Conservation (phyloP, 2,113 vertebrate species). For the Noctilio leporinus region DNA sequence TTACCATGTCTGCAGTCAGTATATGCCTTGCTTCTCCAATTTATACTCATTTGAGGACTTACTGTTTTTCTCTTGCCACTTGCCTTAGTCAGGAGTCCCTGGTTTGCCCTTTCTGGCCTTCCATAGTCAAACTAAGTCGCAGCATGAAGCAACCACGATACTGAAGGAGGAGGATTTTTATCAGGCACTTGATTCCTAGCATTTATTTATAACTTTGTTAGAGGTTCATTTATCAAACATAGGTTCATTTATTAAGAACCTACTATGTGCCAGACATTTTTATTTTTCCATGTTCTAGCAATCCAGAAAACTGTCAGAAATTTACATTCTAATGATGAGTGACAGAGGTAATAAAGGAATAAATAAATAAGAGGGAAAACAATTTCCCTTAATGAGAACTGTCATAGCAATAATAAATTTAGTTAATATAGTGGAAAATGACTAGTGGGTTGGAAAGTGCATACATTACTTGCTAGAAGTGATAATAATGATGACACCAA, state of each 20-base stretch:
- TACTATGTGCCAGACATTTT: not conserved
- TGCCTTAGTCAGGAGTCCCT: not conserved
- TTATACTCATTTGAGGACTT: not conserved
- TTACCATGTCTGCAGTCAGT: not conserved
- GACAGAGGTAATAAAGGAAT: not conserved
- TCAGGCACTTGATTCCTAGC: not conserved
- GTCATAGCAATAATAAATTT: not conserved
- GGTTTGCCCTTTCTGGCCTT: not conserved
- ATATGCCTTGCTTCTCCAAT: no score
- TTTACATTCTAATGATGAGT: not conserved
- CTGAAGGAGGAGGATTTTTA: not conserved
- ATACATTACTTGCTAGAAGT: not conserved
- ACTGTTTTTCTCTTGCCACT: not conserved
- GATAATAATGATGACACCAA: not conserved
- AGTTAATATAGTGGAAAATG: not conserved
- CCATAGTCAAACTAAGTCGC: not conserved
- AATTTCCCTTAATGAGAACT: not conserved
- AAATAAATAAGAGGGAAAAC: not conserved
- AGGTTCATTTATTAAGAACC: not conserved
- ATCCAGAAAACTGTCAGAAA: not conserved
- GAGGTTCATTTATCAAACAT: not conserved
- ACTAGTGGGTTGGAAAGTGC: accelerated
- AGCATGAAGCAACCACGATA: not conserved
- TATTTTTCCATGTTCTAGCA: not conserved
- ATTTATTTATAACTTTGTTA: not conserved